Evolutionary conservation across 2,113 vertebrate genomes (phyloP), one percentile per base, ranked within the genome.

Genomic region (Noturus placidus): DNA sequence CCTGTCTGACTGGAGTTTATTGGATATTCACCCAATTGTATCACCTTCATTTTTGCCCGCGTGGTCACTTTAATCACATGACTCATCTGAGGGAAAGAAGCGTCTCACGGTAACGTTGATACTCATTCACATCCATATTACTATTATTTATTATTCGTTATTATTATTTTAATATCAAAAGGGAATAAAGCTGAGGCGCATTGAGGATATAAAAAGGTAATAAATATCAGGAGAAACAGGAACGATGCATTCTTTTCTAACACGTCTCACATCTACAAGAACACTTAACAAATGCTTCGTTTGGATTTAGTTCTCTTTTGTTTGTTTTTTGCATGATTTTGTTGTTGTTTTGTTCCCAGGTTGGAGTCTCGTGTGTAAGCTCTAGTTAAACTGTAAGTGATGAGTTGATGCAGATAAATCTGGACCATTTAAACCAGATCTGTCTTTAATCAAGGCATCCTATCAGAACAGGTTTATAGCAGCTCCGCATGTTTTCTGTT

Each of bases 201-300:
- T 9, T 81, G 35, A 81, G 57, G 77, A 87, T 87, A 87, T 70
- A 81, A 87, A 87, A 70, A 54, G 50, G 77, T 80, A 42, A 81
- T 81, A 80, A 86, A 86, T 69, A 70, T 81, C 38, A 52, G 67
- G 87, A 56, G 57, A 85, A 85, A 56, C 61, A 83, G 80, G n/a
- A 56, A 78, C 42, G 35, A 86, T 11, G 54, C 15, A 52, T 69
- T 50, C 33, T 84, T 85, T 86, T 88, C 87, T 86, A 84, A 63
- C 84, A 85, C 81, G 54, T 88, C 87, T 88, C 78, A 90, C 91
- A 86, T 90, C 87, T 89, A 90, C 90, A 83, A 7, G 76, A 88
- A 88, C 63, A 87, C 80, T 76, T 86, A 86, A 84, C 84, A 86
- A 83, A 72, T 89, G 86, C 70, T 84, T 85, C 67, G 89, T 81